Conservation (phyloP, 2,888 invertebrate species). For the Tipula lateralis region DNA sequence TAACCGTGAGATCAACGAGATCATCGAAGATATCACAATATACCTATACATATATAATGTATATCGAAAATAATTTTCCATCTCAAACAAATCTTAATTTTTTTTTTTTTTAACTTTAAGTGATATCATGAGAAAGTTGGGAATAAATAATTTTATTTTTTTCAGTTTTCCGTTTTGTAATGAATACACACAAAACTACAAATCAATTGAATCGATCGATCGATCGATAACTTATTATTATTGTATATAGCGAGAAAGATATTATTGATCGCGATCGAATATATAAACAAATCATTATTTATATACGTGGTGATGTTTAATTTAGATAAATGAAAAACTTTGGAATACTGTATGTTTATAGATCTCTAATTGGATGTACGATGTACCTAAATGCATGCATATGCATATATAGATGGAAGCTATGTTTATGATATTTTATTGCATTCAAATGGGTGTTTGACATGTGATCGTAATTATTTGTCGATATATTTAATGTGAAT, state of each 20-base stretch:
- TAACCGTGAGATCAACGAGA: constrained; percentile 24
- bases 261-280: neutral
- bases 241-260: neutral
- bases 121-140: constrained; percentile 24
- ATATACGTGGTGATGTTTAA: neutral
- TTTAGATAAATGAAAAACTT: neutral
- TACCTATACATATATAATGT: neutral
- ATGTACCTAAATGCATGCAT: no score
- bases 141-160: neutral
- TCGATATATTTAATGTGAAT: neutral
- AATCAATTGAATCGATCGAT: neutral
- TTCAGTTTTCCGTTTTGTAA: neutral
- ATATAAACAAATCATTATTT: constrained; percentile 7
- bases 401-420: neutral
- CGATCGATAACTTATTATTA: constrained; percentile 14
- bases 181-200: neutral
- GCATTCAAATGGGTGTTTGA: constrained; percentile 11
- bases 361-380: neutral
- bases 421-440: neutral
- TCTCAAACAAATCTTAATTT: neutral
- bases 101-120: neutral
- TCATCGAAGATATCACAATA: neutral
- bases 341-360: neutral
- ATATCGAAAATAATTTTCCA: constrained; percentile 4
- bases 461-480: neutral